Percentiles rank a stretch among this genome's conserved stretches.
These are phyloP conservation scores for Phallusia fumigata DNA, from an alignment of 23 tunicate genomes.

Conservation along the genomic window DNA sequence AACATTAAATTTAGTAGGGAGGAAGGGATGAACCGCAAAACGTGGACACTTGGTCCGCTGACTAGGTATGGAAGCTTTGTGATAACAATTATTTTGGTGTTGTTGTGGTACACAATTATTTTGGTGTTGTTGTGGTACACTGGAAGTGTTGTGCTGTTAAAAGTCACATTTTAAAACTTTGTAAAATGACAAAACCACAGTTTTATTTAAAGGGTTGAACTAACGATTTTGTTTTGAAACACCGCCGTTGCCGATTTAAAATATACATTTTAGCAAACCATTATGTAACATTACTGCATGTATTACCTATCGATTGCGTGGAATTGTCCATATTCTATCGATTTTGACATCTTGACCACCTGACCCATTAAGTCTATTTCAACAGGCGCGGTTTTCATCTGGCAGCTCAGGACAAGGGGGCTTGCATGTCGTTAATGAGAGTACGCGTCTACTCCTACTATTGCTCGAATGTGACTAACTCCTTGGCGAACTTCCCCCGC, in stretches of 20 bases:
- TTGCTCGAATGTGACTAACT: conserved; percentile 46
- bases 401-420: conserved; percentile 84
- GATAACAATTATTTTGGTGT: background rate
- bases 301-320: too few species aligned
- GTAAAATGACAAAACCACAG: too few species aligned
- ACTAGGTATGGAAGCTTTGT: background rate
- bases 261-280: too few species aligned
- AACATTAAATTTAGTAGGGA: conserved; percentile 4
- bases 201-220: too few species aligned
- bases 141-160: too few species aligned
- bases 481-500: conserved; percentile 42
- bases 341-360: too few species aligned
- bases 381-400: conserved; percentile 78
- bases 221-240: too few species aligned
- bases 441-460: conserved; percentile 70
- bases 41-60: conserved; percentile 66
- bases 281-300: too few species aligned
- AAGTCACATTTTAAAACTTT: too few species aligned
- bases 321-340: too few species aligned
- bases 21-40: conserved; percentile 53
- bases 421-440: conserved; percentile 74
- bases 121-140: background rate
- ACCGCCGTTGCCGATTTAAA: too few species aligned
- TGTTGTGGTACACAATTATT: background rate
- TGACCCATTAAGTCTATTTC: background rate